Conservation (phyloP, 1,140 invertebrate species). For the Cataglyphis hispanica region DNA sequence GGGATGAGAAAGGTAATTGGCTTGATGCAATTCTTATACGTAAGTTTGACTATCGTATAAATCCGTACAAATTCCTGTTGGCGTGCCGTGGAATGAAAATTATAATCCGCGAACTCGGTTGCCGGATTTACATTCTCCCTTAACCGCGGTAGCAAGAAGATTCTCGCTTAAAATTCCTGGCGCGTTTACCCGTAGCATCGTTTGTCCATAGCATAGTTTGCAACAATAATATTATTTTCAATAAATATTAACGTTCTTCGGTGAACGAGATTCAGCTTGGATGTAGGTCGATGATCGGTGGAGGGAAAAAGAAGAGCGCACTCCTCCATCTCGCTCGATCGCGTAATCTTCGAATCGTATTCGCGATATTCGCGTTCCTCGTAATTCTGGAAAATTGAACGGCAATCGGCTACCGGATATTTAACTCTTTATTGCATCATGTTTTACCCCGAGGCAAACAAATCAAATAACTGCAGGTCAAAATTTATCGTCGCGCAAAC, state of each 20-base stretch:
- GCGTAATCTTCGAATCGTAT: constrained; percentile 16
- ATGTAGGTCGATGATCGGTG: neutral
- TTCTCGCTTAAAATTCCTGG: constrained; percentile 71
- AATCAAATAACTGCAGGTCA: constrained; percentile 23
- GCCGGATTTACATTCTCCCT: constrained; percentile 60
- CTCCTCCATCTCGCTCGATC: neutral
- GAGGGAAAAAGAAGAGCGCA: neutral
- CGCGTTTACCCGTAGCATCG: constrained; percentile 49
- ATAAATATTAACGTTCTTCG: constrained; percentile 67
- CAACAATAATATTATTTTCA: constrained; percentile 64
- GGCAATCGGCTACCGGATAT: constrained; percentile 41
- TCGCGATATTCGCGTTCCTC: constrained; percentile 36
- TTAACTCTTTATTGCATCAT: constrained; percentile 48
- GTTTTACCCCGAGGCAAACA: constrained; percentile 3
- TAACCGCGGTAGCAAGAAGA: constrained; percentile 63
- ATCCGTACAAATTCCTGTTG: constrained; percentile 32
- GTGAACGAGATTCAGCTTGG: neutral
- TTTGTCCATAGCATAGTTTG: constrained; percentile 40
- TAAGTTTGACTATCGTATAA: constrained; percentile 51
- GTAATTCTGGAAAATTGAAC: constrained; percentile 24
- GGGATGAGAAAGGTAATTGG: constrained; percentile 51
- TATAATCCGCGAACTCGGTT: constrained; percentile 38
- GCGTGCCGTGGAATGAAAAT: constrained; percentile 53
- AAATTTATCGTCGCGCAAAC: constrained; percentile 22
- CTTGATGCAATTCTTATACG: constrained; percentile 43